phyloP scores from a whole-genome alignment of 2,797 vertebrate genomes.

The Myotis vivesi region DNA sequence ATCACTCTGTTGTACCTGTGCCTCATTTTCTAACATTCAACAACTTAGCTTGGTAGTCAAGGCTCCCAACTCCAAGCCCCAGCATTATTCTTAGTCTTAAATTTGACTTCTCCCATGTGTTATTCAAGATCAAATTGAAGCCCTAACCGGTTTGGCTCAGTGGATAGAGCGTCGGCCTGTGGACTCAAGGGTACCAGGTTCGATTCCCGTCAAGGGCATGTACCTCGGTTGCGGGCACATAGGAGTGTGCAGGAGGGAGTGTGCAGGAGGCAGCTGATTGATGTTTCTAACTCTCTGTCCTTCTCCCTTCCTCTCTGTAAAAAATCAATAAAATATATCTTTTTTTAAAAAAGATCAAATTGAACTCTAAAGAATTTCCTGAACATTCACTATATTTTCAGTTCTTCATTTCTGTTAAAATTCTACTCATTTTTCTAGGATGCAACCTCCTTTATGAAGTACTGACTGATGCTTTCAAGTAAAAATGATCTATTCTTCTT shows the following conservation, averaged over 20 bases:
- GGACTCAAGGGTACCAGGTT: too few relatives aligned
- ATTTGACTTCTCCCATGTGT: background rate
- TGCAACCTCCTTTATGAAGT: background rate
- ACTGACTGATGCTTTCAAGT: background rate
- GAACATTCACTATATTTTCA: background rate
- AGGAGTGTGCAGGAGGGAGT: too few relatives aligned
- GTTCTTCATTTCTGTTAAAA: background rate
- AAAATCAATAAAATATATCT: too few relatives aligned
- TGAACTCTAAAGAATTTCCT: background rate
- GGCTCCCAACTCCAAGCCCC: background rate
- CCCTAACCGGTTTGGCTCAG: too few relatives aligned
- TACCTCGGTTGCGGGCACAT: too few relatives aligned
- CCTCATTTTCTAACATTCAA: background rate
- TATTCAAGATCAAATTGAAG: background rate
- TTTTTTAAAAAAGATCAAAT: background rate
- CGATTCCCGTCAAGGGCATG: too few relatives aligned
- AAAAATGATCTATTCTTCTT: background rate
- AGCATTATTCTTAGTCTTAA: background rate
- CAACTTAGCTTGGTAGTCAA: background rate
- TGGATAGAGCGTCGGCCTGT: too few relatives aligned
- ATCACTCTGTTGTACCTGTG: background rate
- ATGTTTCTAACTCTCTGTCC: too few relatives aligned
- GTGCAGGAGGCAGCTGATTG: too few relatives aligned
- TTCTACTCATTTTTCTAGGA: background rate
- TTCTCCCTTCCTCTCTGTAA: too few relatives aligned